Evolutionary conservation across 2,888 invertebrate genomes (phyloP).

Genomic region (Balanococcus diminutus): DNA sequence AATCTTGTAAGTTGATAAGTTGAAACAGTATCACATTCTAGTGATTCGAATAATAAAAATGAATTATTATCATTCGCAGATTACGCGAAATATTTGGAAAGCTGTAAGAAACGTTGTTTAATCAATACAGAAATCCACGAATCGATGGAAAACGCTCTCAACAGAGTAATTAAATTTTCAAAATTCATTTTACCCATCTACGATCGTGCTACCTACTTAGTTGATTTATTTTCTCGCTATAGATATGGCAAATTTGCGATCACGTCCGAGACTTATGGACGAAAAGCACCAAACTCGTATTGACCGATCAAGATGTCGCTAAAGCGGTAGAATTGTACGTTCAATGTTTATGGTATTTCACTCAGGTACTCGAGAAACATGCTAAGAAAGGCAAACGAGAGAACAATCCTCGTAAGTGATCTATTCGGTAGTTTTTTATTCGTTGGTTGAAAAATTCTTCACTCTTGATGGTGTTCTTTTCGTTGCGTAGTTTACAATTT

Average conservation of each 20-base stretch:
- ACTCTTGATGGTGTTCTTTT: background rate
- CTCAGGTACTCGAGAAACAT: conserved; percentile 26
- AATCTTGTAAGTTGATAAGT: background rate
- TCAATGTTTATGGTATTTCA: conserved; percentile 38
- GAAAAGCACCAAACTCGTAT: background rate
- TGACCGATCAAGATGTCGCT: conserved; percentile 19
- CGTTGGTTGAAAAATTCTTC: no score
- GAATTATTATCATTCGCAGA: background rate
- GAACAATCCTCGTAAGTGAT: conserved; percentile 30
- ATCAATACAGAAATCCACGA: background rate
- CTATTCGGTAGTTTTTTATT: background rate
- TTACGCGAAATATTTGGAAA: conserved; percentile 33
- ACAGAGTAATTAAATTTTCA: background rate
- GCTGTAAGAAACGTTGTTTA: conserved; percentile 6
- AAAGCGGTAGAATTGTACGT: conserved; percentile 33
- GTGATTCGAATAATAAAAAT: background rate
- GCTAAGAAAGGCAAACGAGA: background rate
- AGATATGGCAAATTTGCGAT: conserved; percentile 47
- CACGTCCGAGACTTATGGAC: conserved; percentile 14
- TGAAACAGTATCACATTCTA: background rate
- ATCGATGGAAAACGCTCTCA: background rate
- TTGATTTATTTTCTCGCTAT: background rate
- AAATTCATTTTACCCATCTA: no score
- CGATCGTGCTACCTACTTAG: background rate
- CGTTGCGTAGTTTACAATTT: conserved; percentile 19